Evolutionary conservation across 2,888 invertebrate genomes (phyloP).

Genomic region (Cryptus armator): DNA sequence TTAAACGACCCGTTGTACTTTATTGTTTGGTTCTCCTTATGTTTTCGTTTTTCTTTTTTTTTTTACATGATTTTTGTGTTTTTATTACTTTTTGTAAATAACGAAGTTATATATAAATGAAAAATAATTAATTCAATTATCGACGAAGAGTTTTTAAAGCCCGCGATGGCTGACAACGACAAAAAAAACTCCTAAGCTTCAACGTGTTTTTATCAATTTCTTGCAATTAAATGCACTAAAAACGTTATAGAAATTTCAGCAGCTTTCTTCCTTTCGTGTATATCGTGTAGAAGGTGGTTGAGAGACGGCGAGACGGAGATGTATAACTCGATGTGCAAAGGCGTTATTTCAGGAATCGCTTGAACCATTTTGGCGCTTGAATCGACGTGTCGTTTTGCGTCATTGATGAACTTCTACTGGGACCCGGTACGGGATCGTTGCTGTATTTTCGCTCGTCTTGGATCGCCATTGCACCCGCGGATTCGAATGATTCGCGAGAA

Average conservation of each 20-base stretch:
- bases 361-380: slow-evolving; percentile 78
- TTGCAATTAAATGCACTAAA: slow-evolving; percentile 62
- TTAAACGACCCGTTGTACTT: slow-evolving; percentile 54
- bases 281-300: background rate
- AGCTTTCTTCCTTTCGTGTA: slow-evolving; percentile 24
- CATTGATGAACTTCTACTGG: slow-evolving; percentile 61
- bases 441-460: slow-evolving; percentile 30
- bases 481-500: slow-evolving; percentile 39
- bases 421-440: slow-evolving; percentile 54
- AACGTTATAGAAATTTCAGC: slow-evolving; percentile 43
- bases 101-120: slow-evolving; percentile 46
- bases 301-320: slow-evolving; percentile 42
- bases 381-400: slow-evolving; percentile 65
- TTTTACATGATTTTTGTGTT: slow-evolving; percentile 63
- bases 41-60: slow-evolving; percentile 44
- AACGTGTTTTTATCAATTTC: slow-evolving; percentile 51
- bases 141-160: background rate
- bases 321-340: slow-evolving; percentile 11
- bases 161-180: slow-evolving; percentile 2
- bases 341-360: slow-evolving; percentile 74
- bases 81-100: slow-evolving; percentile 69
- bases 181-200: slow-evolving; percentile 14
- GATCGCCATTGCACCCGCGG: background rate
- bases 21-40: slow-evolving; percentile 46
- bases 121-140: slow-evolving; percentile 52